Evolutionary conservation across 35 echinoderm and acorn worm species (phyloP).

Genomic region (Nesometra sesokonis): DNA sequence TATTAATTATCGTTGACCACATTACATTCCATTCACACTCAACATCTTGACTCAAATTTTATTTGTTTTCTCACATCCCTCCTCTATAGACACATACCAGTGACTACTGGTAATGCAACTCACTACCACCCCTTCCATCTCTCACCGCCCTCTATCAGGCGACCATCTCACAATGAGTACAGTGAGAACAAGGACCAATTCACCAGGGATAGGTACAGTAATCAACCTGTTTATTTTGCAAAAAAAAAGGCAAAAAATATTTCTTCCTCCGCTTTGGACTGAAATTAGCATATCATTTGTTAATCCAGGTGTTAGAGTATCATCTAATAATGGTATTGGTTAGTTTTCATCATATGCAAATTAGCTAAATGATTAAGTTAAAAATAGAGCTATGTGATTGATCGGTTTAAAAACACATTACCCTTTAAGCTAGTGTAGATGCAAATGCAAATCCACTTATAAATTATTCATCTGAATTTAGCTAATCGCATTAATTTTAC

Average conservation of each 20-base stretch:
- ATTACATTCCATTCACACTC: no score
- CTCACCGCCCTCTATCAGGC: neutral
- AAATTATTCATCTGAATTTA: no score
- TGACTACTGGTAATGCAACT: neutral
- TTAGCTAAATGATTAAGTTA: no score
- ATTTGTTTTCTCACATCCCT: neutral
- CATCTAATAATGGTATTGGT: no score
- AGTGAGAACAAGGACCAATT: neutral
- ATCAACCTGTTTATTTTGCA: neutral
- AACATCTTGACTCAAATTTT: neutral
- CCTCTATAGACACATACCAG: neutral
- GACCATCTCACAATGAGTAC: neutral
- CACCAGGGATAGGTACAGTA: neutral
- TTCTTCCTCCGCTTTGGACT: neutral
- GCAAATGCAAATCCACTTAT: no score
- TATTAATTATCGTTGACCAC: no score
- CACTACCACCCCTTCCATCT: neutral
- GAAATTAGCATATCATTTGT: neutral
- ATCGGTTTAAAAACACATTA: no score
- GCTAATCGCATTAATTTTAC: no score
- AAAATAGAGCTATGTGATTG: no score
- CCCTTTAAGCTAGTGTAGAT: no score
- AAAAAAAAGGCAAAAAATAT: neutral
- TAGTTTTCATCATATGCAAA: no score
- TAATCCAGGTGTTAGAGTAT: no score